Base-by-base conservation (phyloP, 2,888 invertebrate genomes). In the Dorcus hopei region DNA sequence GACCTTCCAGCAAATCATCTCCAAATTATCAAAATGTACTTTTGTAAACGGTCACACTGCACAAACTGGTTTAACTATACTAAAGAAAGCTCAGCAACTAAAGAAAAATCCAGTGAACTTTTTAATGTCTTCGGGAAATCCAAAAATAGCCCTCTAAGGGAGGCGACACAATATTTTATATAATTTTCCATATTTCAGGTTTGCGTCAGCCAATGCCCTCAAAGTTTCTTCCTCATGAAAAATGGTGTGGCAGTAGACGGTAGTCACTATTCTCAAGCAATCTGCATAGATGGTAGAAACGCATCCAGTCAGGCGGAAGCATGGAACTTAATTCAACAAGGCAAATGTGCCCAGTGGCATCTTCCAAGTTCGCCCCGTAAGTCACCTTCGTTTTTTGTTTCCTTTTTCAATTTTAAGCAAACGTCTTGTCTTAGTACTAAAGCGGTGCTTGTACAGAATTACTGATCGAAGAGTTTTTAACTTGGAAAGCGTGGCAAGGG, bases 141-240 rank as follows among this genome's bases (percentile, higher is more conserved):
- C 26, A 33, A 33, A 7, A 33, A 19, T 19, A 19, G 19, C 1
- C 14, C 14, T 14, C 14, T 14, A 14, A 19, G 19, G 19, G 19
- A 2, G 19, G 26, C 1, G 26, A 33, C 14, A 14, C 1, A 33
- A 33, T 33, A 33, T 33, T 33, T 7, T 33, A 33, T 33, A 33
- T 4, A 33, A 33, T 19, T 26, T 49, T 40, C 11, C 39, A 52
- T 51, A 38, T 65, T 59, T 57, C 51, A 68, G 67, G 64, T 68
- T n/a, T 70, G 70, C 41, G 68, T 70, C 7, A 23, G 26, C 3
- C n/a, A 39, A 3, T 57, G 57, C 23, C 57, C 57, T 8, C 8
- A 47, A 9, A 38, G 2, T 39, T 52, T 38, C 47, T 26, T 33
- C 4, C 23, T 5, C 11, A 56, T 33, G 26, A 33, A 33, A 33